Conservation (phyloP, 2,797 vertebrate genomes). For the Sebastes hubbsi region DNA sequence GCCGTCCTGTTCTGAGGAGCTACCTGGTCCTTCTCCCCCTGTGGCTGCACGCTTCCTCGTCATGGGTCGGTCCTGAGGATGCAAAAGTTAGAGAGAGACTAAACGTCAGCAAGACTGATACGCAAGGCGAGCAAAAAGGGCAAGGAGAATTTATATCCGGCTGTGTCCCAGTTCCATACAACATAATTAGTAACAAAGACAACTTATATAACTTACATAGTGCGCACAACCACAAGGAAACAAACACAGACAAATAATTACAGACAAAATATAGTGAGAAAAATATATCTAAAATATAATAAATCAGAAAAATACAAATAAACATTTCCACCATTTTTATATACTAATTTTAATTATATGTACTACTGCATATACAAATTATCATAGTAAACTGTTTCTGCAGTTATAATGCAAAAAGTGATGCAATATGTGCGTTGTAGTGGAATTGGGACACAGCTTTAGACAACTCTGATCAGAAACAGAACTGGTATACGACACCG, state of each 20-base stretch:
- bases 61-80: slow-evolving; percentile 52
- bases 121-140: background rate
- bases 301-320: background rate
- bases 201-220: background rate
- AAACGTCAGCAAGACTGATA: background rate
- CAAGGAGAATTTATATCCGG: background rate
- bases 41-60: slow-evolving; percentile 80
- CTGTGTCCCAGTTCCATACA: background rate
- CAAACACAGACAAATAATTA: background rate
- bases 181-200: background rate
- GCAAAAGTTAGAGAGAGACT: background rate
- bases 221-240: background rate
- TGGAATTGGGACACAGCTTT: no score
- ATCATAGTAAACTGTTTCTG: background rate
- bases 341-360: background rate
- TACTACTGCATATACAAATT: background rate
- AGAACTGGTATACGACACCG: no score
- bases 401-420: background rate
- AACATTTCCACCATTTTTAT: background rate
- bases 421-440: background rate
- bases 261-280: background rate
- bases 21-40: slow-evolving; percentile 73
- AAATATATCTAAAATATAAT: background rate
- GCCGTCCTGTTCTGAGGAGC: slow-evolving; percentile 78
- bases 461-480: background rate